These are phyloP conservation scores for Sphaerophoria rueppellii DNA, from an alignment of 2,888 invertebrate genomes.

Conservation along the genomic window DNA sequence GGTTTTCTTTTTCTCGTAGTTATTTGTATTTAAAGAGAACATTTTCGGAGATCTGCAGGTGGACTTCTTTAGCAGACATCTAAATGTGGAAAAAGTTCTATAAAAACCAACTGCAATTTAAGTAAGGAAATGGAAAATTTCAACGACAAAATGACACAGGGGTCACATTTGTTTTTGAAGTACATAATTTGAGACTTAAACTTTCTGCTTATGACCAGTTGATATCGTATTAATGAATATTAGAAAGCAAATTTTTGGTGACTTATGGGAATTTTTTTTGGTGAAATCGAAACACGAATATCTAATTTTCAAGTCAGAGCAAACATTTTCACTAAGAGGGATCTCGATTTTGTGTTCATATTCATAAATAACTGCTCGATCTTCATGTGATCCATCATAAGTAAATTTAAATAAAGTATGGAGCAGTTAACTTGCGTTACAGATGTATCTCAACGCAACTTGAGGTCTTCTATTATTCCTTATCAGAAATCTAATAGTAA, in stretches of 20 bases:
- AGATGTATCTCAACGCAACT: conserved; percentile 34
- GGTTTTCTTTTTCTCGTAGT: neutral
- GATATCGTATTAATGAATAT: conserved; percentile 57
- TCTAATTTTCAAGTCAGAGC: too few relatives aligned
- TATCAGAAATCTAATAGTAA: conserved; percentile 63
- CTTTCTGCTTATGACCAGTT: conserved; percentile 34
- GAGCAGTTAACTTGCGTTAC: conserved; percentile 34
- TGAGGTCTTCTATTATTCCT: conserved; percentile 63
- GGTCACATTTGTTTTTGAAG: conserved; percentile 66
- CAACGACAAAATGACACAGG: conserved; percentile 44
- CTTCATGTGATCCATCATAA: conserved; percentile 61
- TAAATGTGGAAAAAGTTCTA: neutral
- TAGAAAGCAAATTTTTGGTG: conserved; percentile 45
- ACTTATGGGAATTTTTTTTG: neutral
- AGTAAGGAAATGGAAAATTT: conserved; percentile 63
- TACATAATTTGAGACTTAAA: conserved; percentile 54
- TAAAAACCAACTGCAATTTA: conserved; percentile 56
- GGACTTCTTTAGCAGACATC: conserved; percentile 24
- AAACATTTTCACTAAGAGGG: neutral
- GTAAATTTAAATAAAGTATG: conserved; percentile 40
- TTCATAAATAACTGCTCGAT: conserved; percentile 70
- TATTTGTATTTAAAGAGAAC: conserved; percentile 25
- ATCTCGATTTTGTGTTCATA: conserved; percentile 50
- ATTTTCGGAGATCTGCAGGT: conserved; percentile 63
- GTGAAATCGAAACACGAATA: neutral